Percentiles rank a stretch among this genome's conserved stretches.
Evolutionary conservation across 2,113 vertebrate species (phyloP).

Genomic region (Nesoenas mayeri): DNA sequence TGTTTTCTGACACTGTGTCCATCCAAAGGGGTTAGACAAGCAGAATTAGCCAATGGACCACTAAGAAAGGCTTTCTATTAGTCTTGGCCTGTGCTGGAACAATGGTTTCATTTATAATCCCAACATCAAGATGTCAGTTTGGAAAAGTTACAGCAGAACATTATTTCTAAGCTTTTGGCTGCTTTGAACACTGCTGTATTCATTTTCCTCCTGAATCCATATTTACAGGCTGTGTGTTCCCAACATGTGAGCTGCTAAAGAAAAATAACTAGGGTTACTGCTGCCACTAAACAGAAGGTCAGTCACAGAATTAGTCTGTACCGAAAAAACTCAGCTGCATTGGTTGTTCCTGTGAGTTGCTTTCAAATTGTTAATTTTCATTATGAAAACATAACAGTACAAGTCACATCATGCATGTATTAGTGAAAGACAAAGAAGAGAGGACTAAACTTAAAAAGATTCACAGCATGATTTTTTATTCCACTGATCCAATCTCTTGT

Average conservation of each 20-base stretch:
- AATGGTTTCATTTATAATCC: slow-evolving; percentile 69
- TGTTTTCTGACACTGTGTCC: slow-evolving; percentile 63
- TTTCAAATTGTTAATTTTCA: slow-evolving; percentile 34
- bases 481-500: background rate
- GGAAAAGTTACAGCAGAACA: slow-evolving; percentile 65
- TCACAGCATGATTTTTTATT: background rate
- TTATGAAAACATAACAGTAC: background rate
- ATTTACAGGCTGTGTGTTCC: slow-evolving; percentile 43
- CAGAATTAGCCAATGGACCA: slow-evolving; percentile 52
- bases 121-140: slow-evolving; percentile 56
- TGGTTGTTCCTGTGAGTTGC: background rate
- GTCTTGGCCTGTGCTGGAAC: slow-evolving; percentile 31
- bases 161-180: slow-evolving; percentile 62
- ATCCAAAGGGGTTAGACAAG: slow-evolving; percentile 68
- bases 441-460: background rate
- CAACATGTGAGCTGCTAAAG: slow-evolving; percentile 40
- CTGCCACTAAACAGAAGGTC: slow-evolving; percentile 11
- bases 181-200: slow-evolving; percentile 47
- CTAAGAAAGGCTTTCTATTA: slow-evolving; percentile 70
- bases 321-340: background rate
- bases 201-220: slow-evolving; percentile 56
- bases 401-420: background rate
- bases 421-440: background rate
- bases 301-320: background rate
- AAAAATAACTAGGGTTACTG: slow-evolving; percentile 34